Evolutionary conservation across 1,140 invertebrate genomes (phyloP).

Genomic region (Bombyx mandarina): DNA sequence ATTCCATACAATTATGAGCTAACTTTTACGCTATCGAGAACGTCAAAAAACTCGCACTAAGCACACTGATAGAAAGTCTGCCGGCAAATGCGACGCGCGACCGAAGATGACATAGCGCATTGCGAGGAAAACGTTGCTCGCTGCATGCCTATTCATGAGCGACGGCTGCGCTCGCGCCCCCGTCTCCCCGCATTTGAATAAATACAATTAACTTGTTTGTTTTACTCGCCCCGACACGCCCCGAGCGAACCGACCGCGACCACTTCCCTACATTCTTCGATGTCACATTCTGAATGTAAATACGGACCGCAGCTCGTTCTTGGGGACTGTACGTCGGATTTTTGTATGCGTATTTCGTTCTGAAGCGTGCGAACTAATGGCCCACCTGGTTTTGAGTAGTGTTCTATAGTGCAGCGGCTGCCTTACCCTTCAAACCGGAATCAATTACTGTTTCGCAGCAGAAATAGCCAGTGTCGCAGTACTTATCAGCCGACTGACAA

Average conservation of each 20-base stretch:
- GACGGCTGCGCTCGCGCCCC: conserved; percentile 33
- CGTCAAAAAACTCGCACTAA: too few species aligned
- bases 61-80: neutral
- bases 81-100: conserved; percentile 2
- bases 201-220: conserved; percentile 70
- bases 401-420: too few species aligned
- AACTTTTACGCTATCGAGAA: too few species aligned
- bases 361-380: neutral
- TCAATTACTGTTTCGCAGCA: too few species aligned
- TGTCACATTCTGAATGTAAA: neutral
- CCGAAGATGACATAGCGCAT: conserved; percentile 43
- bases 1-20: too few species aligned
- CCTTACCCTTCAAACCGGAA: too few species aligned
- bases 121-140: conserved; percentile 28
- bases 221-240: conserved; percentile 50
- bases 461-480: too few species aligned
- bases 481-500: too few species aligned
- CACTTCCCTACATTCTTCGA: neutral
- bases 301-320: neutral
- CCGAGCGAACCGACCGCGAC: conserved; percentile 26
- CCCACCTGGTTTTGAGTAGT: neutral
- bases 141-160: conserved; percentile 62
- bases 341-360: neutral
- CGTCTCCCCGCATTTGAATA: conserved; percentile 56
- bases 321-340: neutral